Evolutionary conservation across 2,888 invertebrate genomes (phyloP), one percentile per base, ranked within the genome.

Genomic region (Eristalis intricaria): DNA sequence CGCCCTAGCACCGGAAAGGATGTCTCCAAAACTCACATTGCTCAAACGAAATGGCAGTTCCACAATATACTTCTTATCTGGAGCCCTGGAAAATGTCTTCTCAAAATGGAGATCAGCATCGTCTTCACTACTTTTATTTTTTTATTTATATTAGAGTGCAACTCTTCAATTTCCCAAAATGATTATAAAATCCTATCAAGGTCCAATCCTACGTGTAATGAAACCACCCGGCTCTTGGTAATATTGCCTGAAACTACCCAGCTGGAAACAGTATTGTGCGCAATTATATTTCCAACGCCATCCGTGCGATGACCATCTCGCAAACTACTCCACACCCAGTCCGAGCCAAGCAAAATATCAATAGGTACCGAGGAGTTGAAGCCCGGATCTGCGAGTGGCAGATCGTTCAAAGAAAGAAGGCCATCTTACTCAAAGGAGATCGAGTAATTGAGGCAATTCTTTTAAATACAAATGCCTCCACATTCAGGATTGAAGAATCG

Each of bases 1-100:
- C 2, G 73, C 61, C 22, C 29, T 22, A 1, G 63, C 43, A 3
- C 73, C 71, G 2, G 71, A 71, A n/a, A 63, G 43, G 13, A 61
- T 71, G 43, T 73, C 63, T 63, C 26, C 63, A 63, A 63, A 63
- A 63, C n/a, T 13, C 35, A 63, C 63, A n/a, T 35, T 35, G 10
- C n/a, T 15, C n/a, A 23, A 40, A 15, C 43, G 40, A 61, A 71
- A 71, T 40, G 61, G 65, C 26, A 66, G 40, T 26, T 77, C 63
- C 1, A 69, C 68, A 50, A 63, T 38, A 38, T n/a, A n/a, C n/a
- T n/a, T n/a, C n/a, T n/a, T n/a, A n/a, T n/a, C n/a, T n/a, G n/a
- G n/a, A n/a, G n/a, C 56, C 40, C 70, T 63, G 61, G 77, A 78
- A 64, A 78, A 70, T 38, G 77, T 78, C 11, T 64, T n/a, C 15